These are phyloP conservation scores for Pluvialis apricaria DNA, from an alignment of 2,113 vertebrate genomes.

Conservation along the genomic window DNA sequence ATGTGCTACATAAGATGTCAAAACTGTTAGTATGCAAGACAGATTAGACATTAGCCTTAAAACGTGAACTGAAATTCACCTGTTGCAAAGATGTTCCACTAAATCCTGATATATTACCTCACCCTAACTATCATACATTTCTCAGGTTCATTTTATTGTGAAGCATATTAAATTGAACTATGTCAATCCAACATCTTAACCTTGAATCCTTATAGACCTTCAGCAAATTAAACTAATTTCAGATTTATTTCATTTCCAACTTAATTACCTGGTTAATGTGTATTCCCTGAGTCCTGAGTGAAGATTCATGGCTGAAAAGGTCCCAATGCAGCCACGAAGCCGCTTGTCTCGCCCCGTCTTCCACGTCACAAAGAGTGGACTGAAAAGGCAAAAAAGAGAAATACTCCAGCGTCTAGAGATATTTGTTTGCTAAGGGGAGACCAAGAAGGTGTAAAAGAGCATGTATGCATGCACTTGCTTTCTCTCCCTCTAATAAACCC, in stretches of 20 bases:
- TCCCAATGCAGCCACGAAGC: conserved; percentile 85
- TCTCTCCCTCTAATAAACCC: background rate
- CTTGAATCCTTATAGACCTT: background rate
- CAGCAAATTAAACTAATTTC: background rate
- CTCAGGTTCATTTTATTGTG: background rate
- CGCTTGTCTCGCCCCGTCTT: conserved; percentile 86
- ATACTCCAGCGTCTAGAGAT: conserved; percentile 33
- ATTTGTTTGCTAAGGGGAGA: background rate
- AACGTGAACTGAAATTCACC: background rate
- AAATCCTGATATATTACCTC: background rate
- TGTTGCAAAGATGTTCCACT: background rate
- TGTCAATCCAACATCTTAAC: background rate
- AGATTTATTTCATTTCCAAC: background rate
- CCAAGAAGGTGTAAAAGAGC: background rate
- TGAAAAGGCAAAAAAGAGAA: conserved; percentile 67
- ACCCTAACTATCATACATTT: background rate
- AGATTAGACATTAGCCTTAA: background rate
- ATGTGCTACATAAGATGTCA: background rate
- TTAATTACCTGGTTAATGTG: conserved; percentile 83
- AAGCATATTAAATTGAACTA: background rate
- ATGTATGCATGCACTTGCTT: fast-evolving
- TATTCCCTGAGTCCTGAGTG: conserved; percentile 91
- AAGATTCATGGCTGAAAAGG: conserved; percentile 88
- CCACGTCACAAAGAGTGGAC: conserved; percentile 87
- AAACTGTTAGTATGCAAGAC: background rate